These are phyloP conservation scores for Drosophila subsilvestris DNA, from an alignment of 2,888 invertebrate species.

Conservation along the genomic window DNA sequence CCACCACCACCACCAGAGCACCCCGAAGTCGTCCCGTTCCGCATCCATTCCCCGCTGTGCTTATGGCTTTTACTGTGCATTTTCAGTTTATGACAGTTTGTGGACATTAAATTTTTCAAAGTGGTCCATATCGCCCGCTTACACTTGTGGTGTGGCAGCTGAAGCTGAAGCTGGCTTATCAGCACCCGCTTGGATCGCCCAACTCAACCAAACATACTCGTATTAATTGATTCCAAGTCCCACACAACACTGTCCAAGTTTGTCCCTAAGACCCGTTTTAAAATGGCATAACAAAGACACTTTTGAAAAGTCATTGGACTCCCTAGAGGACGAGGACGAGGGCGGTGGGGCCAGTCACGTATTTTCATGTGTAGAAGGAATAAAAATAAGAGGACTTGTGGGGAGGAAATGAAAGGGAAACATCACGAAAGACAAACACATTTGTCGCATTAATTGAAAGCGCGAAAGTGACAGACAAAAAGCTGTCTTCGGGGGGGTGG, in stretches of 20 bases:
- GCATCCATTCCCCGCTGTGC: constrained; percentile 6
- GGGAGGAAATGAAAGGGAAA: neutral
- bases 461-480: constrained; percentile 40
- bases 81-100: constrained; percentile 62
- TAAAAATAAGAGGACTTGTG: constrained; percentile 5
- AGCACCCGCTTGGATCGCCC: constrained; percentile 2
- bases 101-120: constrained; percentile 40
- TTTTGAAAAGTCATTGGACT: constrained; percentile 47
- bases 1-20: neutral
- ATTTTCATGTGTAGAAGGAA: constrained; percentile 22
- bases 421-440: constrained; percentile 16
- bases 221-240: constrained; percentile 44
- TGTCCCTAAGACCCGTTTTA: constrained; percentile 21
- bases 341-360: constrained; percentile 38
- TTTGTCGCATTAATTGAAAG: constrained; percentile 51
- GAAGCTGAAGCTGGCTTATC: constrained; percentile 42
- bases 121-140: constrained; percentile 23
- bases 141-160: constrained; percentile 2
- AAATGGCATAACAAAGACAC: constrained; percentile 34
- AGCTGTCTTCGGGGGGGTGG: constrained; percentile 11
- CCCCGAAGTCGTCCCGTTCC: constrained; percentile 10
- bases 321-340: neutral
- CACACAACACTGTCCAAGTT: constrained; percentile 18
- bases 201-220: neutral
- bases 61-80: constrained; percentile 36